Conservation (phyloP, 2,888 invertebrate species). For the Tiliacea citrago region DNA sequence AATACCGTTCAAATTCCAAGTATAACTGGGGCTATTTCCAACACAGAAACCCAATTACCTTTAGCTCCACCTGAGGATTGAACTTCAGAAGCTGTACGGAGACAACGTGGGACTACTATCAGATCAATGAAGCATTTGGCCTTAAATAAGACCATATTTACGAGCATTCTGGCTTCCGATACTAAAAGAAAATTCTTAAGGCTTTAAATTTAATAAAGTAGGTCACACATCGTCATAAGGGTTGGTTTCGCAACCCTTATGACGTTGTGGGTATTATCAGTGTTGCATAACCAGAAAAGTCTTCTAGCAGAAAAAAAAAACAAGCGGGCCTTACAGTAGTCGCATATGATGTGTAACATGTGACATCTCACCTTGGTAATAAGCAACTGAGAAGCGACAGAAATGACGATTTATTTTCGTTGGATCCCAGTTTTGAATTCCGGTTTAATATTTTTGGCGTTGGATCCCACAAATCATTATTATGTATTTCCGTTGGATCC, state of each 20-base stretch:
- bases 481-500: too few relatives aligned
- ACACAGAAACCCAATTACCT: slow-evolving; percentile 42
- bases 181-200: slow-evolving; percentile 41
- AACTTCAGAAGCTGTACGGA: slow-evolving; percentile 35
- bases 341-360: too few relatives aligned
- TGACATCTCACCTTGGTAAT: too few relatives aligned
- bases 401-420: too few relatives aligned
- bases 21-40: slow-evolving; percentile 8
- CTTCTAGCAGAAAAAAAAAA: too few relatives aligned
- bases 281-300: neutral
- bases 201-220: slow-evolving; percentile 34
- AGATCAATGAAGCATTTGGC: slow-evolving; percentile 55
- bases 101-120: slow-evolving; percentile 31
- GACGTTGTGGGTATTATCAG: neutral
- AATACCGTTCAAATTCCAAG: slow-evolving; percentile 7
- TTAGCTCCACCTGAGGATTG: slow-evolving; percentile 40
- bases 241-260: neutral
- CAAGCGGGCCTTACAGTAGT: too few relatives aligned
- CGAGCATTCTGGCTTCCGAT: slow-evolving; percentile 39
- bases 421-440: too few relatives aligned
- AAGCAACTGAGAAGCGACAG: too few relatives aligned
- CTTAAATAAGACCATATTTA: slow-evolving; percentile 51
- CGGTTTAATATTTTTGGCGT: too few relatives aligned
- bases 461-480: too few relatives aligned
- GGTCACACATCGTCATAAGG: too few relatives aligned